Conservation (phyloP, 1,140 invertebrate genomes). For the Copidosoma floridanum region DNA sequence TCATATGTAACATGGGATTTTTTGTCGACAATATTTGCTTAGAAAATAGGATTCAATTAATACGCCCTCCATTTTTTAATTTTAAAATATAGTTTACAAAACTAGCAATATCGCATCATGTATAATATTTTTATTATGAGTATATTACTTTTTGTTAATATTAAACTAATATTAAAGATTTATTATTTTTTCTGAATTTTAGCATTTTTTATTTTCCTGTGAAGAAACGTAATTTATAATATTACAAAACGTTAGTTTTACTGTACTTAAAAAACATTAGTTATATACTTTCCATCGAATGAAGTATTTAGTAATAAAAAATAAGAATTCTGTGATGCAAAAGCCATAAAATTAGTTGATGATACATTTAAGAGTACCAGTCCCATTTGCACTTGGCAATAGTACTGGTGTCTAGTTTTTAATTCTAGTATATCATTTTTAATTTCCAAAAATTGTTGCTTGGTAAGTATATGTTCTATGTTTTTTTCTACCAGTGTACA, state of each 20-base stretch:
- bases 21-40: constrained; percentile 26
- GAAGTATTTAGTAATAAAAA: neutral
- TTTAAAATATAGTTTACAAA: constrained; percentile 22
- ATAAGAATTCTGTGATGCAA: constrained; percentile 19
- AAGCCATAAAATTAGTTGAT: constrained; percentile 25
- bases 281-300: neutral
- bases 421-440: constrained; percentile 6
- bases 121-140: no score
- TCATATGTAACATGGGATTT: constrained; percentile 43
- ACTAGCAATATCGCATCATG: no score
- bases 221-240: no score
- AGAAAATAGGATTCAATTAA: constrained; percentile 18
- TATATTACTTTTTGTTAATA: no score
- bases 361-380: constrained; percentile 28
- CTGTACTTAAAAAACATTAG: neutral
- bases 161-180: no score
- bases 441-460: neutral
- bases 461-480: constrained; percentile 5
- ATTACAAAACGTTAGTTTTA: constrained; percentile 5
- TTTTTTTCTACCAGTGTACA: constrained; percentile 26
- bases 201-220: no score
- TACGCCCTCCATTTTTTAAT: constrained; percentile 29
- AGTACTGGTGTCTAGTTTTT: constrained; percentile 29
- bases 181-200: no score
- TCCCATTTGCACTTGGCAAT: constrained; percentile 30